These are phyloP conservation scores for Drosophila ironensis DNA, from an alignment of 1,140 invertebrate genomes.

Conservation along the genomic window DNA sequence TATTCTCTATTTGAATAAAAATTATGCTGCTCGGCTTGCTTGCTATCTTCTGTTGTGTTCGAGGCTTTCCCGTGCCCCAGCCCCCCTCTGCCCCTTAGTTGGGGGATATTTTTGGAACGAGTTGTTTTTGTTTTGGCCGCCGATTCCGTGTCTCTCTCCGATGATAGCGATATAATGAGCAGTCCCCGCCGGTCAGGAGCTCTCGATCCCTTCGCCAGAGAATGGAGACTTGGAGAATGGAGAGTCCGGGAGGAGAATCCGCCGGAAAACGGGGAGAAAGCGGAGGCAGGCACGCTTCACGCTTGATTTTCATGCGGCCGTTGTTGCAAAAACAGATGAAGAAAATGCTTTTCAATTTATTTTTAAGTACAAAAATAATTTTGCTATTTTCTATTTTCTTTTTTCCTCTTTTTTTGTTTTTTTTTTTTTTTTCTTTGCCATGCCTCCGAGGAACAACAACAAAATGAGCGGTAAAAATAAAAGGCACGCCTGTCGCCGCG, in stretches of 20 bases:
- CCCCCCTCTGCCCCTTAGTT: slow-evolving; percentile 31
- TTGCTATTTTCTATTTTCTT: slow-evolving; percentile 24
- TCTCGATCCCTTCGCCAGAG: slow-evolving; percentile 24
- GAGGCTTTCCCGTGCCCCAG: too few relatives aligned
- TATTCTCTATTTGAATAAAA: slow-evolving; percentile 56
- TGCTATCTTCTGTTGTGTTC: too few relatives aligned
- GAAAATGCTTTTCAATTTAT: slow-evolving; percentile 81
- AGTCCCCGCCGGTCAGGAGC: slow-evolving; percentile 15
- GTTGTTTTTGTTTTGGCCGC: slow-evolving; percentile 17
- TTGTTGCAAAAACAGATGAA: slow-evolving; percentile 73
- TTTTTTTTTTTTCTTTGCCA: slow-evolving; percentile 13
- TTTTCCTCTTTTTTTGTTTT: slow-evolving; percentile 9
- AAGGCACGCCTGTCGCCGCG: slow-evolving; percentile 46
- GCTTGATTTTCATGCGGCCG: slow-evolving; percentile 72
- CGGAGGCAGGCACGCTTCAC: slow-evolving; percentile 52
- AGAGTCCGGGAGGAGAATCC: slow-evolving; percentile 8
- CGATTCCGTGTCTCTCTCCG: slow-evolving; percentile 17
- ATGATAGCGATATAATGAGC: slow-evolving; percentile 51
- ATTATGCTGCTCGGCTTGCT: slow-evolving; percentile 58
- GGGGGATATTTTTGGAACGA: slow-evolving; percentile 32
- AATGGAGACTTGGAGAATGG: slow-evolving; percentile 17
- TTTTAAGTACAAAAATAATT: slow-evolving; percentile 80
- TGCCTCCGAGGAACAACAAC: slow-evolving; percentile 20
- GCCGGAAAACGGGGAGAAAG: not conserved
- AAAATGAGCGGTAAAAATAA: slow-evolving; percentile 45